Base-by-base conservation (phyloP, 1,140 invertebrate genomes). In the Drosophila hydei region DNA sequence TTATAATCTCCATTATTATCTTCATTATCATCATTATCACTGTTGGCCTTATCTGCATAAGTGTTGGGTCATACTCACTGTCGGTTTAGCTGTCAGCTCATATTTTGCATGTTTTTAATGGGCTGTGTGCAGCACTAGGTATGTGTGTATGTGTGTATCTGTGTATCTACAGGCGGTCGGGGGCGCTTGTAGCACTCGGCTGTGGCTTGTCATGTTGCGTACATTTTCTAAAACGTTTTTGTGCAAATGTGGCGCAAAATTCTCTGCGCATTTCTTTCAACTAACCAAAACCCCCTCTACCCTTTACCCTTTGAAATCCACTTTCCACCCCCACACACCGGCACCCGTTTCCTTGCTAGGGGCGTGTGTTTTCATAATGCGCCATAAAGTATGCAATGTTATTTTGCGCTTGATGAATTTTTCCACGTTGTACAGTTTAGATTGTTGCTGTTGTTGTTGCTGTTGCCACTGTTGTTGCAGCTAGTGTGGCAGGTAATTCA, bases 321-420 rank as follows among this genome's bases (percentile, higher is more conserved):
- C 23, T 9, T 23, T 3, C 52, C 33, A 1, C 8, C 8, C 16
- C 3, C 40, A 9, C 45, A 12, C 36, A 11, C 38, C 59, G n/a
- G n/a, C n/a, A n/a, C n/a, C n/a, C n/a, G n/a, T n/a, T n/a, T n/a
- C 25, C 21, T 12, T n/a, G 36, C 19, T 16, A 18, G 51, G 68
- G 58, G 78, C 78, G 81, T 88, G 83, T 87, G 83, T 88, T 87
- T 87, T 88, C 83, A 88, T 88, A 83, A 83, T 88, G 78, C 84
- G 83, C 83, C 84, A 88, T 88, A 88, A 88, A 88, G 83, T 88
- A 88, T 88, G 83, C 83, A 88, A 88, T 88, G 83, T 88, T 88
- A 88, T 88, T 88, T 88, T 88, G 78, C 65, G 83, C 83, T 88
- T 88, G 83, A 88, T 88, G 75, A 88, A 89, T 88, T 88, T 88